Evolutionary conservation across 2,888 invertebrate species (phyloP), one percentile per base, ranked within the genome.

Genomic region (Diaprepes abbreviatus): DNA sequence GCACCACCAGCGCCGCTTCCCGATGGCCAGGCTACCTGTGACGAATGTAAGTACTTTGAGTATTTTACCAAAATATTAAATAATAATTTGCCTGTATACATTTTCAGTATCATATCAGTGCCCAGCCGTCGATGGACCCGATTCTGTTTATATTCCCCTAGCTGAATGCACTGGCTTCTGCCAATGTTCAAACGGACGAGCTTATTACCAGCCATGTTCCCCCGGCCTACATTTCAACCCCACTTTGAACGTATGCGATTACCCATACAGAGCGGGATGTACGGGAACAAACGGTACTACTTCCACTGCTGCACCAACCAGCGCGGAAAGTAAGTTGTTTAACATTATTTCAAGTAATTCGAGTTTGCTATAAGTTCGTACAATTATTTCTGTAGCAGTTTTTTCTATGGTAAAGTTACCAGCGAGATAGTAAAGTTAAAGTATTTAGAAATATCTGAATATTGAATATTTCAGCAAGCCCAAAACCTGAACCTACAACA

Each of bases 241-340:
- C 1, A 59, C 38, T 6, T 31, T 72, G 14, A 74, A 74, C 38
- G 75, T 74, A 0, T 76, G 76, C 48, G 75, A 75, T 69, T 74
- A 54, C 43, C 75, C 75, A 3, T 45, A 64, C 16, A 58, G 71
- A 40, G 77, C 77, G 14, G 77, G 77, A 6, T 77, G 77, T 38
- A 55, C 50, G n/a, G 62, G 69, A 12, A 17, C 55, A 4, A 50
- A 48, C 10, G 66, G 66, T 10, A 71, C 71, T 9, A 71, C 66
- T 3, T 17, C 52, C 9, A 50, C 48, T 19, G 67, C 63, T 40
- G n/a, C 66, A 19, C 35, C 55, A 55, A 55, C 55, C 7, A 17
- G 14, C 5, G 1, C 55, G 3, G 24, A 45, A 45, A 14, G 45
- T 45, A 17, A 45, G 45, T 45, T 3, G 3, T 6, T 12, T 50